phyloP scores from a whole-genome alignment of 2,797 vertebrate genomes.

The Streptopelia turtur region DNA sequence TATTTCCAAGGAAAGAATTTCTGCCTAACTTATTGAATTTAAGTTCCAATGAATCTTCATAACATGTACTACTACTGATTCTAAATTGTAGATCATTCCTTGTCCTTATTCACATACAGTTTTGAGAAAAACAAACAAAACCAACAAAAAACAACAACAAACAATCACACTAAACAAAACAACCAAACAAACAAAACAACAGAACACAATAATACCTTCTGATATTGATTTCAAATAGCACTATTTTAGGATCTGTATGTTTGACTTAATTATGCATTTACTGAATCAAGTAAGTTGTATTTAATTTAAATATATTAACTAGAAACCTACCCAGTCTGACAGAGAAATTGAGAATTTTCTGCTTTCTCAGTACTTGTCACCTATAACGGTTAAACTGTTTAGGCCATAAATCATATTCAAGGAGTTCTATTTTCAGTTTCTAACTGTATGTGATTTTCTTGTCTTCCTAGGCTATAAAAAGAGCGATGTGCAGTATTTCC shows the following conservation, averaged over 20 bases:
- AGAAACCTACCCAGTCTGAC: not conserved
- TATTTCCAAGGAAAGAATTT: not conserved
- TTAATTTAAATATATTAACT: not conserved
- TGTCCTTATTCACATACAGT: not conserved
- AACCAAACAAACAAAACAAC: not conserved
- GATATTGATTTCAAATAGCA: not conserved
- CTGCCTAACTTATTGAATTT: not conserved
- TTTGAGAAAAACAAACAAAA: not conserved
- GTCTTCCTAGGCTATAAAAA: not conserved
- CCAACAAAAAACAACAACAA: not conserved
- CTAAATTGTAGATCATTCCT: not conserved
- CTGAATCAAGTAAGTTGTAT: not conserved
- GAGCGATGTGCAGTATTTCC: not conserved
- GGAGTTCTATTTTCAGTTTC: not conserved
- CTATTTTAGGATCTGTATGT: not conserved
- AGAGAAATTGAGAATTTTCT: not conserved
- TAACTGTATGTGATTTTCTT: not conserved
- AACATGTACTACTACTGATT: not conserved
- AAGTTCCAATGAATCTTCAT: not conserved
- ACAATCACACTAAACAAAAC: not conserved
- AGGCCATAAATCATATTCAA: not conserved
- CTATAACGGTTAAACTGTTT: not conserved
- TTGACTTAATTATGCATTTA: not conserved
- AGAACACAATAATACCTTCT: not conserved
- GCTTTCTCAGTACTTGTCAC: not conserved